A percentile compares a stretch with the other conserved stretches of the same genome.
These are phyloP conservation scores for Pyrochroa serraticornis DNA, from an alignment of 2,888 invertebrate species.

Conservation along the genomic window DNA sequence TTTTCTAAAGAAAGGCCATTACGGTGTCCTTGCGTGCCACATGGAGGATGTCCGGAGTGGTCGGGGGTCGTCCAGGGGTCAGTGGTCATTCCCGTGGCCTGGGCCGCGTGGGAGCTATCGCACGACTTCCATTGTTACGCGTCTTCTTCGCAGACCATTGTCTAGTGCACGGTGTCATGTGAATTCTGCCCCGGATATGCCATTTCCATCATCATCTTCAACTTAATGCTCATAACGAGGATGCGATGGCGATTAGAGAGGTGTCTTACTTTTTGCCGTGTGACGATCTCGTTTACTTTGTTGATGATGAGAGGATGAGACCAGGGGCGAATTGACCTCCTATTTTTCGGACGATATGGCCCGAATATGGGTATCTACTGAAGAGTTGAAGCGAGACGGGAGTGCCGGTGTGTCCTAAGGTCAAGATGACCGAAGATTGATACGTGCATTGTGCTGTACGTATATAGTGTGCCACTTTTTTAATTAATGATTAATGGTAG, in stretches of 20 bases:
- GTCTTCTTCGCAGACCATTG: slow-evolving; percentile 37
- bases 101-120: slow-evolving; percentile 56
- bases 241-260: slow-evolving; percentile 18
- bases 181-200: slow-evolving; percentile 43
- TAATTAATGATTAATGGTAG: slow-evolving; percentile 23
- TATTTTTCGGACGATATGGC: too few species aligned
- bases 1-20: slow-evolving; percentile 29
- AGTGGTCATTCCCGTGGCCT: slow-evolving; percentile 54
- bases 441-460: too few species aligned
- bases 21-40: slow-evolving; percentile 42
- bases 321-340: too few species aligned
- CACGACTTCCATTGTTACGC: slow-evolving; percentile 51
- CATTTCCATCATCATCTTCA: slow-evolving; percentile 41
- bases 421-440: too few species aligned
- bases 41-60: slow-evolving; percentile 45
- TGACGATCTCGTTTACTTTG: too few species aligned
- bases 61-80: slow-evolving; percentile 43
- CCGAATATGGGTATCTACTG: too few species aligned
- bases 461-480: slow-evolving; percentile 22
- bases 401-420: too few species aligned
- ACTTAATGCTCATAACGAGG: slow-evolving; percentile 7
- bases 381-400: too few species aligned
- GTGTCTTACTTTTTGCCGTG: neutral
- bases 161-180: slow-evolving; percentile 44
- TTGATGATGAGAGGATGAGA: too few species aligned